Conservation (phyloP, 2,888 invertebrate genomes). For the Metellina segmentata region DNA sequence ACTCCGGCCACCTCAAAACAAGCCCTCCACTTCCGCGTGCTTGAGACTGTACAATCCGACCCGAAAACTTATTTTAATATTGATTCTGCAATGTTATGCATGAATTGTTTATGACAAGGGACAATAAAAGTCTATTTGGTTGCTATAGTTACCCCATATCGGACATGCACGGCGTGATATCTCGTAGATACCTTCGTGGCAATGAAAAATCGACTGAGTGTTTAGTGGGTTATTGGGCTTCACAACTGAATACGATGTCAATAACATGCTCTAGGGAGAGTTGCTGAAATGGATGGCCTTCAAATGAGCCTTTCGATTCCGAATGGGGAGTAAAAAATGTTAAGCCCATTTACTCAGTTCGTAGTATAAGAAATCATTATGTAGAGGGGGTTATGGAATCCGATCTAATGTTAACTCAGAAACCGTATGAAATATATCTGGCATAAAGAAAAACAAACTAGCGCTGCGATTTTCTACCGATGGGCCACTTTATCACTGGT, state of each 20-base stretch:
- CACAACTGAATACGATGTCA: slow-evolving; percentile 22
- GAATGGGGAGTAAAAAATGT: not conserved
- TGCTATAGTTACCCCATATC: slow-evolving; percentile 52
- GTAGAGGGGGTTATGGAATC: too few relatives aligned
- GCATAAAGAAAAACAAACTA: too few relatives aligned
- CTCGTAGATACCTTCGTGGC: slow-evolving; percentile 33
- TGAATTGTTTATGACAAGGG: slow-evolving; percentile 67
- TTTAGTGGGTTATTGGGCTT: slow-evolving; percentile 44
- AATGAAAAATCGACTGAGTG: slow-evolving; percentile 50
- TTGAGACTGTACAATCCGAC: not conserved
- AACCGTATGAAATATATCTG: too few relatives aligned
- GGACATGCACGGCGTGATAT: slow-evolving; percentile 45
- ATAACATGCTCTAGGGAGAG: not conserved
- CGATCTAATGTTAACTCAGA: too few relatives aligned
- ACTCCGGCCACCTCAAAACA: not conserved
- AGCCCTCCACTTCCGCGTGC: not conserved
- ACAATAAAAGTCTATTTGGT: slow-evolving; percentile 70
- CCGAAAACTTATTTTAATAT: slow-evolving; percentile 28
- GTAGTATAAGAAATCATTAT: too few relatives aligned
- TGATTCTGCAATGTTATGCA: slow-evolving; percentile 64
- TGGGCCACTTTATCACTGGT: too few relatives aligned
- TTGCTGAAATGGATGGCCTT: not conserved
- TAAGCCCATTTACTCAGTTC: not conserved
- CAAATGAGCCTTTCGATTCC: not conserved
- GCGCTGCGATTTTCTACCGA: too few relatives aligned